These are phyloP conservation scores for Sciurus carolinensis DNA, from an alignment of 2,797 vertebrate species.

Conservation along the genomic window DNA sequence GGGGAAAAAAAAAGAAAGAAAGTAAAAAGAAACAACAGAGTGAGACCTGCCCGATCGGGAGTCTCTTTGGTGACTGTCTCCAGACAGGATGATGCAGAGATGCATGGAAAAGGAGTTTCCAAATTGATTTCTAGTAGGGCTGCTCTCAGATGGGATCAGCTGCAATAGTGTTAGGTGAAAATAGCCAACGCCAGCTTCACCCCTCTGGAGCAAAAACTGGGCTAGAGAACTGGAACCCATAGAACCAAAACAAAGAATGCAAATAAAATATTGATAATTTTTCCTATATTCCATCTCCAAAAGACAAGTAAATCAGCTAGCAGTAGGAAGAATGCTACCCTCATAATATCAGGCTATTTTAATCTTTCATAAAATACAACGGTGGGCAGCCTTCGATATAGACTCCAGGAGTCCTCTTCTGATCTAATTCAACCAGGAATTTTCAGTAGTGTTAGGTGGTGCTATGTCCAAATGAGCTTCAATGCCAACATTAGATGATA, in stretches of 20 bases:
- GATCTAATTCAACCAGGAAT: constrained; percentile 29
- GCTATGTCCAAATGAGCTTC: constrained; percentile 4
- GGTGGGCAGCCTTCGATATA: constrained; percentile 23
- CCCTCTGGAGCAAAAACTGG: not conserved
- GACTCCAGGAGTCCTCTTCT: constrained; percentile 2
- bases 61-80: not conserved
- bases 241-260: constrained; percentile 72
- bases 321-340: constrained; percentile 76
- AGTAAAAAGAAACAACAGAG: not conserved
- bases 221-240: constrained; percentile 1
- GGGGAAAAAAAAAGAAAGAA: not conserved
- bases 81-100: not conserved
- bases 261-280: constrained; percentile 84
- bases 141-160: not conserved
- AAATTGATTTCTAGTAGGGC: not conserved
- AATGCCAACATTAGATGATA: constrained; percentile 27
- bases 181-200: not conserved
- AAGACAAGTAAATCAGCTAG: constrained; percentile 72
- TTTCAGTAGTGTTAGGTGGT: constrained; percentile 51
- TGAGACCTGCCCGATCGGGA: not conserved
- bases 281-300: constrained; percentile 71
- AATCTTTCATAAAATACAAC: constrained; percentile 68
- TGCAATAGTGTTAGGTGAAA: not conserved
- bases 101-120: not conserved
- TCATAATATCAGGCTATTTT: constrained; percentile 70